Evolutionary conservation across 2,888 invertebrate species (phyloP).

Genomic region (Lepetodrilus schrolli): DNA sequence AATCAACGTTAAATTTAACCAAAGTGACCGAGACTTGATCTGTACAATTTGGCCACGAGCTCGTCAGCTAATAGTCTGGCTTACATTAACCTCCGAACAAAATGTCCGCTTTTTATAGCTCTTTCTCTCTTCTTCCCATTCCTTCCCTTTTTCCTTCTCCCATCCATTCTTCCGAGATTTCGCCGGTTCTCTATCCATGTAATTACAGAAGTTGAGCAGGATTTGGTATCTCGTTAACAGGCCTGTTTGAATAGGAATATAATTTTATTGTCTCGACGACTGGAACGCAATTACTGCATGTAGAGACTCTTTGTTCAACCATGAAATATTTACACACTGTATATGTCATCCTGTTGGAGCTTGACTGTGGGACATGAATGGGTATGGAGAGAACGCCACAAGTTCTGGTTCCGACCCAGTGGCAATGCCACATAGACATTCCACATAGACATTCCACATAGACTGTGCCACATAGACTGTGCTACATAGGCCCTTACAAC

Average conservation of each 20-base stretch:
- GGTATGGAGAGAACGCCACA: too few species aligned
- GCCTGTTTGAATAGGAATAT: constrained; percentile 25
- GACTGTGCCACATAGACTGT: too few species aligned
- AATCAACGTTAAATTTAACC: constrained; percentile 28
- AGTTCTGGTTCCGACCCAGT: too few species aligned
- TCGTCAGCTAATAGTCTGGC: neutral
- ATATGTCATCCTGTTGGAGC: neutral
- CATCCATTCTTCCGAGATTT: constrained; percentile 7
- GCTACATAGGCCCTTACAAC: too few species aligned
- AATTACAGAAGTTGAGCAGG: neutral
- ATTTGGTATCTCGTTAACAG: constrained; percentile 17
- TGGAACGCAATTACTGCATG: neutral
- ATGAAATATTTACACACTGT: constrained; percentile 4
- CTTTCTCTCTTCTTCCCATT: neutral
- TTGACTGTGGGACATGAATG: too few species aligned
- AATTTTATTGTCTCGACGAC: constrained; percentile 17
- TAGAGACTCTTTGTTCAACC: neutral
- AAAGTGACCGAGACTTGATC: constrained; percentile 25
- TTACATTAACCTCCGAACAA: neutral
- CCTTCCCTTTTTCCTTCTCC: too few species aligned
- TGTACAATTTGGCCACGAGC: neutral
- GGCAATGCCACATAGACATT: too few species aligned
- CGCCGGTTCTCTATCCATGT: constrained; percentile 3
- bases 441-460: too few species aligned
- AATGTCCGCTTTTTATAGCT: neutral